Evolutionary conservation across 2,888 invertebrate species (phyloP).

Genomic region (Tanypteryx hageni): DNA sequence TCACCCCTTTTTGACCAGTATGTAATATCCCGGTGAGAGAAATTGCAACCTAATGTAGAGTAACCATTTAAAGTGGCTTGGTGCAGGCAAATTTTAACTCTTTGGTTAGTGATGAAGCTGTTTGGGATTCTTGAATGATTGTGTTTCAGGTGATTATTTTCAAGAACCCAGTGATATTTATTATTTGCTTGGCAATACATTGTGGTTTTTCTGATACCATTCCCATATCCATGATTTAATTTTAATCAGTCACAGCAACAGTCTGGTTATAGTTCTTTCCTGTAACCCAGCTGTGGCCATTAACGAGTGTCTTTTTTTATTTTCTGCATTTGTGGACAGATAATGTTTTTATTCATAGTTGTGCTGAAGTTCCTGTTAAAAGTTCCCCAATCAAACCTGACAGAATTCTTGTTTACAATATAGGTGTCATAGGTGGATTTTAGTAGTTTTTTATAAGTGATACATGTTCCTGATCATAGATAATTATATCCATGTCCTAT

Average conservation of each 20-base stretch:
- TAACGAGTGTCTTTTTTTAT: constrained; percentile 17
- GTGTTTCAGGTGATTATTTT: constrained; percentile 57
- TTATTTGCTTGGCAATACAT: constrained; percentile 61
- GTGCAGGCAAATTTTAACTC: constrained; percentile 66
- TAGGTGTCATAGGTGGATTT: constrained; percentile 61
- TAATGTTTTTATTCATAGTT: constrained; percentile 64
- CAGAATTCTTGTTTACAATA: constrained; percentile 61
- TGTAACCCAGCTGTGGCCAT: constrained; percentile 48
- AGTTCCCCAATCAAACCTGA: constrained; percentile 54
- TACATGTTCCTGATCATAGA: constrained; percentile 65
- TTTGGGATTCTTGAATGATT: constrained; percentile 63
- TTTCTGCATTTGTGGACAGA: constrained; percentile 61
- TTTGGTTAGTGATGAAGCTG: constrained; percentile 67
- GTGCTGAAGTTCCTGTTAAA: constrained; percentile 66
- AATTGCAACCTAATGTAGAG: constrained; percentile 51
- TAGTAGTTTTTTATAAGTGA: constrained; percentile 64
- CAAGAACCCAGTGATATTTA: constrained; percentile 65
- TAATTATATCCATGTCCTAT: constrained; percentile 65
- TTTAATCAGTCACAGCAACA: constrained; percentile 52
- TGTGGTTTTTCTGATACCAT: constrained; percentile 50
- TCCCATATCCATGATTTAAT: constrained; percentile 23
- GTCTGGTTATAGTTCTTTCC: constrained; percentile 52
- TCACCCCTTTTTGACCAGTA: constrained; percentile 61
- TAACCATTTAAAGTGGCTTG: constrained; percentile 64
- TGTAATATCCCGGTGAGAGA: constrained; percentile 53